These are phyloP conservation scores for Plecturocebus donacophilus DNA, from an alignment of 2,113 vertebrate genomes.

Conservation along the genomic window DNA sequence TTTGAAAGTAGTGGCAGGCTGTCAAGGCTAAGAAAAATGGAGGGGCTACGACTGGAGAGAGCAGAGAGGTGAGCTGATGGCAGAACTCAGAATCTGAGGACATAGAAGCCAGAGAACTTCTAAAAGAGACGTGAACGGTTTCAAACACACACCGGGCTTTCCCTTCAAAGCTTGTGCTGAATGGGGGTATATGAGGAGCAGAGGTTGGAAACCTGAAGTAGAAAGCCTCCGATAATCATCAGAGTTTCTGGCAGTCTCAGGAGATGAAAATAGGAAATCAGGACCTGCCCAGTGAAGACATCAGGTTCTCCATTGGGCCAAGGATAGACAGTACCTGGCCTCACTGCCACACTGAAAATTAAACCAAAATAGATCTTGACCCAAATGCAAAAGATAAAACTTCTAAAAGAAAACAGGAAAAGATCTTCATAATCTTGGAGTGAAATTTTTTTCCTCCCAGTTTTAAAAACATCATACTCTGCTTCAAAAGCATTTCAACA, in stretches of 20 bases:
- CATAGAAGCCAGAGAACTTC: background rate
- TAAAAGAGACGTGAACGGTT: background rate
- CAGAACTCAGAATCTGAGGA: background rate
- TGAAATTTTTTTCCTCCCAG: conserved; percentile 20
- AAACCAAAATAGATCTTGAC: background rate
- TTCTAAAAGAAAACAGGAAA: background rate
- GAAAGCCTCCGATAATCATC: background rate
- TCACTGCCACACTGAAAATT: background rate
- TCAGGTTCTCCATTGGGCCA: rapidly evolving
- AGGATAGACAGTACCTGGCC: too few species aligned
- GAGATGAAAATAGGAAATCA: background rate
- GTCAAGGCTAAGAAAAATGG: background rate
- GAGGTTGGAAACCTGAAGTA: background rate
- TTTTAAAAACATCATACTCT: conserved; percentile 87
- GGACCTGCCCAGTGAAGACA: background rate
- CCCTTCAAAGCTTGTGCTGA: background rate
- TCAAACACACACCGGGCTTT: background rate
- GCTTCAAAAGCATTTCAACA: conserved; percentile 88
- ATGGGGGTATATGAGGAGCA: background rate
- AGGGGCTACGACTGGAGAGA: background rate
- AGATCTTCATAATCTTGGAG: background rate
- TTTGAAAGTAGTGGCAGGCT: too few species aligned
- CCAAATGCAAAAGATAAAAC: background rate
- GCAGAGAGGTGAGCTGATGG: too few species aligned
- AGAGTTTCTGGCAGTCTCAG: background rate